A percentile compares a stretch with the other conserved stretches of the same genome.
phyloP scores from a whole-genome alignment of 2,888 invertebrate genomes.

The Plagodis pulveraria region DNA sequence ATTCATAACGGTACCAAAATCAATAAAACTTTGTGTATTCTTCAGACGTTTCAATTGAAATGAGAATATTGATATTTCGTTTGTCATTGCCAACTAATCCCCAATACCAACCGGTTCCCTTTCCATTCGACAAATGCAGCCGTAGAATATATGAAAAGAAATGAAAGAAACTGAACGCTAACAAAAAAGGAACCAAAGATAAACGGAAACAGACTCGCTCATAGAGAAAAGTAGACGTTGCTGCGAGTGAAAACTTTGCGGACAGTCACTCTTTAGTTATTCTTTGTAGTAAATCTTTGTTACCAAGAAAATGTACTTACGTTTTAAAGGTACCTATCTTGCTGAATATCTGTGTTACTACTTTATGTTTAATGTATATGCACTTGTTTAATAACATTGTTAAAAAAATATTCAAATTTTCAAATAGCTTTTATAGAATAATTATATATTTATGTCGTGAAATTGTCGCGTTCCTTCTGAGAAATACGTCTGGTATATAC shows the following conservation, averaged over 20 bases:
- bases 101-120: slow-evolving; percentile 45
- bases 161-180: slow-evolving; percentile 68
- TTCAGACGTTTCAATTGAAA: slow-evolving; percentile 22
- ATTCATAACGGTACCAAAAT: slow-evolving; percentile 11
- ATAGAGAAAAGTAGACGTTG: slow-evolving; percentile 76
- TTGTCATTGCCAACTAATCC: slow-evolving; percentile 38
- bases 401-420: too few relatives aligned
- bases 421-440: too few relatives aligned
- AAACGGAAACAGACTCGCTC: slow-evolving; percentile 79
- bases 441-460: too few relatives aligned
- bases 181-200: slow-evolving; percentile 77
- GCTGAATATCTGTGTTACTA: too few relatives aligned
- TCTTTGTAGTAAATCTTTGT: slow-evolving; percentile 58
- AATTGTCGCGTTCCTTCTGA: too few relatives aligned
- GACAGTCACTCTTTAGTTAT: slow-evolving; percentile 61
- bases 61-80: slow-evolving; percentile 33
- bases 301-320: slow-evolving; percentile 44
- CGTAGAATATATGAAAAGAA: slow-evolving; percentile 71
- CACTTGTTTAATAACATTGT: too few relatives aligned
- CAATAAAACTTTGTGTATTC: slow-evolving; percentile 25
- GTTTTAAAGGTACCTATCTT: too few relatives aligned
- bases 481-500: too few relatives aligned
- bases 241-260: slow-evolving; percentile 73
- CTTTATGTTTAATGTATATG: too few relatives aligned
- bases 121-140: slow-evolving; percentile 68